These are phyloP conservation scores for Hydroisotoma schaefferi DNA, from an alignment of 2,888 invertebrate genomes.

Conservation along the genomic window DNA sequence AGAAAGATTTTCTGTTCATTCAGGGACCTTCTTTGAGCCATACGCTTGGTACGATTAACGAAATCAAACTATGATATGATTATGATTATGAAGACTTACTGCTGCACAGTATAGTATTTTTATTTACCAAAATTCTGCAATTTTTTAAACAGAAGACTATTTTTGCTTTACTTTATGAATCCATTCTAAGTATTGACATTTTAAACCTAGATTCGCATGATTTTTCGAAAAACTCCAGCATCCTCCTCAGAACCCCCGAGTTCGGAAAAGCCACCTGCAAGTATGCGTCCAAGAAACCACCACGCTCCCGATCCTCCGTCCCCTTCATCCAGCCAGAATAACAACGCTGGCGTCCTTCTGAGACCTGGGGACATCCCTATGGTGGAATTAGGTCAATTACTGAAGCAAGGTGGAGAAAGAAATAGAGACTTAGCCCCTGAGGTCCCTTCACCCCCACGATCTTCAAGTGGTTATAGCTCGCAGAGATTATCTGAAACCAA, in stretches of 20 bases:
- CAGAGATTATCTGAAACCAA: slow-evolving; percentile 33
- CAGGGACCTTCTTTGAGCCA: too few species aligned
- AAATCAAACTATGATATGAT: too few species aligned
- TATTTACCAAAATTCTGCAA: too few species aligned
- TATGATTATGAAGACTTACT: too few species aligned
- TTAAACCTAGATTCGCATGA: slow-evolving; percentile 45
- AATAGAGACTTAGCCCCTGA: slow-evolving; percentile 29
- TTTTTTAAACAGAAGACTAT: too few species aligned
- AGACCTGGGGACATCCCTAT: slow-evolving; percentile 26
- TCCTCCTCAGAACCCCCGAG: slow-evolving; percentile 37
- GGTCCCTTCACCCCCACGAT: slow-evolving; percentile 42
- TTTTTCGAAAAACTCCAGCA: slow-evolving; percentile 43
- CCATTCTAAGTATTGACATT: too few species aligned
- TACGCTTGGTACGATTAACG: too few species aligned
- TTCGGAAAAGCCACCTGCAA: slow-evolving; percentile 33
- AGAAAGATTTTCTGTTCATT: too few species aligned
- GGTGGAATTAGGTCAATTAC: slow-evolving; percentile 24
- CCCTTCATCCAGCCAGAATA: slow-evolving; percentile 10
- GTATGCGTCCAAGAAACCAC: slow-evolving; percentile 40
- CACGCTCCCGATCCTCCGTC: slow-evolving; percentile 46
- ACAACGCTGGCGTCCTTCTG: slow-evolving; percentile 17
- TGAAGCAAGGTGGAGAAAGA: background rate
- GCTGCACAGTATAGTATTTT: too few species aligned
- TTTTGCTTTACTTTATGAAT: too few species aligned
- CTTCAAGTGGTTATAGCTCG: slow-evolving; percentile 46